Evolutionary conservation across 53 echinoderm and acorn worm genomes (phyloP), one percentile per base, ranked within the genome.

Genomic region (Patiria pectinifera): DNA sequence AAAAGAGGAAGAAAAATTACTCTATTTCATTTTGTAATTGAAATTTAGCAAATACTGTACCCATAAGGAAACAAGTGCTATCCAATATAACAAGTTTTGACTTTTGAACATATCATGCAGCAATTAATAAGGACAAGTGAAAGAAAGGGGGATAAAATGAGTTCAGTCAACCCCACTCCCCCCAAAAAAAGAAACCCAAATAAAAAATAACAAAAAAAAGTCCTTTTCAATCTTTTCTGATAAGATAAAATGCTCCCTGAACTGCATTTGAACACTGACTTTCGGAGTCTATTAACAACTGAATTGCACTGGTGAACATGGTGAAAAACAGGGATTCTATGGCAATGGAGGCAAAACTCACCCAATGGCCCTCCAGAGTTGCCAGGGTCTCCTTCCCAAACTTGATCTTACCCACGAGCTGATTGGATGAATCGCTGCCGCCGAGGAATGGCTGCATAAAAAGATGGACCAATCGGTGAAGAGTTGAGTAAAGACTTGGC

Each of bases 361-460:
- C 98, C 98, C 98, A 98, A 85, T 95, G 95, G 84, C 98, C 98
- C 48, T 96, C 96, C 13, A 98, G 93, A 23, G 95, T 94, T 79
- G 96, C 98, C 2, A 98, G 93, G 2, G 98, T 96, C 85, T 96
- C 96, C 78, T 96, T 96, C 49, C 98, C 98, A 91, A 98, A 96
- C 91, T 98, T 98, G 59, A 98, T 93, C 88, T 98, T 98, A 13
- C 98, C 98, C 13, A 85, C 89, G 59, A 98, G 85, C 45, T 95
- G 95, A 91, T 98, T 98, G 91, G 95, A 96, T 74, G 94, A 93
- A 71, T 96, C 96, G 69, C 96, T 97, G 59, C 98, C 96, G 45
- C 98, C 98, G 46, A 98, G 92, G 89, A 98, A 96, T 22, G 98
- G 98, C 98, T 98, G 95, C 3, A 72, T 24, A 70, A 61, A 26